Evolutionary conservation across 2,113 vertebrate genomes (phyloP), one percentile per base, ranked within the genome.

Genomic region (Nycticebus coucang): DNA sequence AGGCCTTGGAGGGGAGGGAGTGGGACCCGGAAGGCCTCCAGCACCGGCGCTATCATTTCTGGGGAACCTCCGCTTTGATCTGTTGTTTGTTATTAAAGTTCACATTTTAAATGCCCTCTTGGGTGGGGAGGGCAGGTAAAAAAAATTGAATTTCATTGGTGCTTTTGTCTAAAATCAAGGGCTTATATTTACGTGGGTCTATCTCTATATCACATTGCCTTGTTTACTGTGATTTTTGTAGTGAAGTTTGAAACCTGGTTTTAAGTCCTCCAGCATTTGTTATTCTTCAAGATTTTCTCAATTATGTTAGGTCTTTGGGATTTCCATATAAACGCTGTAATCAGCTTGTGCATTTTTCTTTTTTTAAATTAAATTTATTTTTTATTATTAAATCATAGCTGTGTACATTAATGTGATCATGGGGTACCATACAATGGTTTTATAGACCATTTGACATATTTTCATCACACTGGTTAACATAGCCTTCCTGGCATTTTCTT

Each of bases 21-120:
- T n/a, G 12, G 77, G 60, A 35, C 53, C 57, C 71, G 37, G 10
- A 71, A 94, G 93, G 92, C 74, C 87, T 96, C 82, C 35, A 26
- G 89, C 75, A 87, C 82, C 89, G 87, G 96, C 93, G 95, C 95
- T 45, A 1, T 90, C 57, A 68, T 96, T 97, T 71, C 95, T 94
- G 96, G 95, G 94, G 89, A 97, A 84, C 74, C 92, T 87, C 21
- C 30, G 83, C 35, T 64, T 53, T 94, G 93, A 92, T 92, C 96
- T 98, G 94, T 96, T 96, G 93, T 97, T 97, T 97, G 91, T 97
- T 97, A 98, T 98, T 98, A 98, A 98, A 98, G 93, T 97, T 96
- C 92, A 96, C 77, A 90, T 95, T 97, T 85, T 95, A 89, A 98
- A 96, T 92, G 95, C 94, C 94, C 93, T 93, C 87, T 82, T 60